Evolutionary conservation across 2,113 vertebrate species (phyloP).

Genomic region (Chlorodrepanis virens): DNA sequence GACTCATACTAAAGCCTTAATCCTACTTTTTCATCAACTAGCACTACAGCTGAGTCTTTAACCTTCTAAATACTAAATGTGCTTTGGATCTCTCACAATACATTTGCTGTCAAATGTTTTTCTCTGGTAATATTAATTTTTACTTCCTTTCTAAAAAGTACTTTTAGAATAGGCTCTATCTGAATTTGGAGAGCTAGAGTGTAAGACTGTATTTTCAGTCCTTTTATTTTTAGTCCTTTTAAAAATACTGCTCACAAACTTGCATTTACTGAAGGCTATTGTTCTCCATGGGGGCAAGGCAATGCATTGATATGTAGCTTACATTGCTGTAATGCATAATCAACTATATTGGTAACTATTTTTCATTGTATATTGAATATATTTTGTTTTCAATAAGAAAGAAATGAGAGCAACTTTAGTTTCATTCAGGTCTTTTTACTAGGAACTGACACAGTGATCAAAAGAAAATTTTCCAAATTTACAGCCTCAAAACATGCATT

Average conservation of each 20-base stretch:
- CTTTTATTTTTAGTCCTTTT: neutral
- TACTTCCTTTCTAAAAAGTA: neutral
- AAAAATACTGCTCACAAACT: neutral
- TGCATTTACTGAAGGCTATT: neutral
- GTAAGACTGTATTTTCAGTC: neutral
- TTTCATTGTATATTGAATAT: neutral
- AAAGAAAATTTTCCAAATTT: neutral
- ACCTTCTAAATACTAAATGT: slow-evolving; percentile 65
- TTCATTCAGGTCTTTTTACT: neutral
- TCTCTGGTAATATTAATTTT: slow-evolving; percentile 32
- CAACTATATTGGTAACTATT: neutral
- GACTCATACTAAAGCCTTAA: slow-evolving; percentile 69
- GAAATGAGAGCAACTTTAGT: neutral
- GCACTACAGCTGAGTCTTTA: slow-evolving; percentile 52
- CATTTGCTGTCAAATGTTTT: slow-evolving; percentile 22
- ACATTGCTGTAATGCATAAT: neutral
- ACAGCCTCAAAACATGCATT: neutral
- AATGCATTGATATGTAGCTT: neutral
- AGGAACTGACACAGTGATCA: neutral
- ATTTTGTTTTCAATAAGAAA: neutral
- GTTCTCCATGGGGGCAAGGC: neutral
- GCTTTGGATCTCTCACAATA: slow-evolving; percentile 32
- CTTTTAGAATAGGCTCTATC: neutral
- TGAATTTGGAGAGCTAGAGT: neutral
- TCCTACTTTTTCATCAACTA: slow-evolving; percentile 72